Conservation (phyloP, 2,113 vertebrate genomes). For the Ceyx melanurus region DNA sequence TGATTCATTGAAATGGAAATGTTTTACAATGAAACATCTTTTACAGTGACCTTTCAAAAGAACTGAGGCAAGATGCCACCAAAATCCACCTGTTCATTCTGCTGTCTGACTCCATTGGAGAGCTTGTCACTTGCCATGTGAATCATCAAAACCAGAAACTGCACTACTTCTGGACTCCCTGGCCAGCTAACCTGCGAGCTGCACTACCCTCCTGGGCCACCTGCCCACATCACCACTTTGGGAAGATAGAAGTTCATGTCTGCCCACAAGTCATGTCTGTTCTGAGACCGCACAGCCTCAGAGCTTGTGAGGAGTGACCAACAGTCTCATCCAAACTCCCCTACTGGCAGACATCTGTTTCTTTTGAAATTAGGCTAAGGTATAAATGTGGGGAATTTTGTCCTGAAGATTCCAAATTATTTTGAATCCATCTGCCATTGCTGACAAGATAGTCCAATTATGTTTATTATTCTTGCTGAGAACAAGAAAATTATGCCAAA, state of each 20-base stretch:
- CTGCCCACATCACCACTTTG: background rate
- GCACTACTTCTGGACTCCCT: background rate
- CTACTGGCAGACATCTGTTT: background rate
- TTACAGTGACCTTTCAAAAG: conserved; percentile 11
- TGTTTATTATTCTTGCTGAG: background rate
- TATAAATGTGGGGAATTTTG: background rate
- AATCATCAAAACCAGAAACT: background rate
- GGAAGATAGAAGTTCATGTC: background rate
- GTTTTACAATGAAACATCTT: conserved; percentile 63
- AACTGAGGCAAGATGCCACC: background rate
- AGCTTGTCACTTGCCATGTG: background rate
- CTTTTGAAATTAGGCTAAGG: background rate
- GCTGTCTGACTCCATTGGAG: background rate
- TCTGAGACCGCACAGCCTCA: background rate
- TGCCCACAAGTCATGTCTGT: background rate
- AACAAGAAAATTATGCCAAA: background rate
- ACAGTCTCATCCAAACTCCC: background rate
- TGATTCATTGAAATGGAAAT: conserved; percentile 59
- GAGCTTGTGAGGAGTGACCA: background rate
- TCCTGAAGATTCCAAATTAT: background rate
- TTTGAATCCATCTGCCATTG: background rate
- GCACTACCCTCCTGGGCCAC: background rate
- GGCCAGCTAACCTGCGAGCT: background rate
- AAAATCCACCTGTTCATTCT: conserved; percentile 26
- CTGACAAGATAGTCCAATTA: background rate